phyloP scores from a whole-genome alignment of 2,888 invertebrate species.

The Agelastica alni region DNA sequence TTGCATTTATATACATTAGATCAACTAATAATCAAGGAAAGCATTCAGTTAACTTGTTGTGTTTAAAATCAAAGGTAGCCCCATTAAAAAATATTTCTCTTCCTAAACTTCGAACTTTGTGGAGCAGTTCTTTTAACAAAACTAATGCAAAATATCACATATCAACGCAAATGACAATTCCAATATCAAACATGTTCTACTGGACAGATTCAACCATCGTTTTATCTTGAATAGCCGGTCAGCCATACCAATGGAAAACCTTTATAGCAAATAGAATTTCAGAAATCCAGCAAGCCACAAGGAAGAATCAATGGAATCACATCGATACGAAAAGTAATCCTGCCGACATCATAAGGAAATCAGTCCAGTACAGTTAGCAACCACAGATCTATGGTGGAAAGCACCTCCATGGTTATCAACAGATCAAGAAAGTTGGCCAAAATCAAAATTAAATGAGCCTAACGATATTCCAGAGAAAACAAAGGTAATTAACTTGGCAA shows the following conservation, averaged over 20 bases:
- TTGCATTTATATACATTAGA: slow-evolving; percentile 24
- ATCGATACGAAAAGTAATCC: slow-evolving; percentile 22
- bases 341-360: slow-evolving; percentile 29
- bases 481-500: too few species aligned
- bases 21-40: slow-evolving; percentile 6
- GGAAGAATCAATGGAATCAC: too few species aligned
- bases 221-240: slow-evolving; percentile 15
- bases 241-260: slow-evolving; percentile 22
- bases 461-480: too few species aligned
- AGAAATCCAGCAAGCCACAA: slow-evolving; percentile 24
- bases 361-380: too few species aligned
- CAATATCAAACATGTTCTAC: too few species aligned
- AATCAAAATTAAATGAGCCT: too few species aligned
- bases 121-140: too few species aligned
- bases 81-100: slow-evolving; percentile 28
- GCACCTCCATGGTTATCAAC: too few species aligned
- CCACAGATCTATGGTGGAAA: too few species aligned
- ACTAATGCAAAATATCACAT: too few species aligned
- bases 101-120: too few species aligned
- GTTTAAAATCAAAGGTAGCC: slow-evolving; percentile 27
- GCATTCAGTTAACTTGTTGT: slow-evolving; percentile 16
- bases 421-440: too few species aligned
- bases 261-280: slow-evolving; percentile 29
- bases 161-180: background rate
- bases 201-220: slow-evolving; percentile 27